Conservation (phyloP, 1,140 invertebrate species). For the Gryllus bimaculatus region DNA sequence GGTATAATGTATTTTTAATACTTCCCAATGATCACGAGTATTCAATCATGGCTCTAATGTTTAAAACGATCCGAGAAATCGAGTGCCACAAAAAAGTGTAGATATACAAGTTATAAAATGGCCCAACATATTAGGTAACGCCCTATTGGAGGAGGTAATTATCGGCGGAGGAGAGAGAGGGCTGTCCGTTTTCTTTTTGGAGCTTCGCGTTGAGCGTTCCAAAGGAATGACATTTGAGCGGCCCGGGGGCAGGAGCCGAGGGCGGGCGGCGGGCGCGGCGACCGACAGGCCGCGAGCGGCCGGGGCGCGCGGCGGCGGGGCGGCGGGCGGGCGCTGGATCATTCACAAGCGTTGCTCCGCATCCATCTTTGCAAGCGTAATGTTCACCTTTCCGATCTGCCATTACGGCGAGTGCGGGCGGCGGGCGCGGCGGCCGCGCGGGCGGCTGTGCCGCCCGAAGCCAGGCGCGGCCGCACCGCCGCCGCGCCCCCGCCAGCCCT, state of each 20-base stretch:
- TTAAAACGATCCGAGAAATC: background rate
- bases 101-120: slow-evolving; percentile 2
- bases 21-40: background rate
- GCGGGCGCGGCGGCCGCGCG: too few relatives aligned
- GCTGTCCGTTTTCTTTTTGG: background rate
- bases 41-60: background rate
- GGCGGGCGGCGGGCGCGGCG: too few relatives aligned
- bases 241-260: too few relatives aligned
- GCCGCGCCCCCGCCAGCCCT: too few relatives aligned
- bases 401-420: background rate
- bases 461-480: too few relatives aligned
- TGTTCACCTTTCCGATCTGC: background rate
- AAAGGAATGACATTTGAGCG: background rate
- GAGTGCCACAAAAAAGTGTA: background rate
- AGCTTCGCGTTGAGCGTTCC: background rate
- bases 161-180: background rate
- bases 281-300: background rate
- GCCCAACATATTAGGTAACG: background rate
- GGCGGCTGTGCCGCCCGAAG: too few relatives aligned
- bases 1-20: background rate
- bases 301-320: too few relatives aligned
- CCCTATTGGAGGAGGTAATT: background rate
- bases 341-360: background rate
- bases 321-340: too few relatives aligned
- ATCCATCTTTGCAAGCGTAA: background rate